Base-by-base conservation (phyloP, 2,888 invertebrate genomes). In the Drosophila ochracea region DNA sequence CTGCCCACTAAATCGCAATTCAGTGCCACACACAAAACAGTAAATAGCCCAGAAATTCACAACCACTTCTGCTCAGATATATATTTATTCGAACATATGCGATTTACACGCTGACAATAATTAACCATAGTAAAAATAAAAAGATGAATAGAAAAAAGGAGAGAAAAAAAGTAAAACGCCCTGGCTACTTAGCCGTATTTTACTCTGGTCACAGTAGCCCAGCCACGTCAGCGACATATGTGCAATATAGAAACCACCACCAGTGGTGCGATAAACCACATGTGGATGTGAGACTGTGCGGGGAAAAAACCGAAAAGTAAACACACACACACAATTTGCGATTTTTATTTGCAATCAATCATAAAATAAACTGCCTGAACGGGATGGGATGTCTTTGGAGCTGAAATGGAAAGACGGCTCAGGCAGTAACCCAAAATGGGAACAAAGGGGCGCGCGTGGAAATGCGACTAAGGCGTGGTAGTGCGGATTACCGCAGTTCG, bases 381-480 rank as follows among this genome's bases (percentile, higher is more conserved):
- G 59, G 43, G 9, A 47, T 47, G 58, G 54, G 28, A 37, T 65
- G 60, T 59, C 54, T 64, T 63, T 78, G 73, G 63, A 69, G 68
- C 68, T 58, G 58, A 58, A 43, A 41, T 30, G 21, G 54, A 13
- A 37, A 37, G 33, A 30, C 25, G 33, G 9, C 16, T 9, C 21
- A 43, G 21, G 21, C 43, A 30, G 37, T 28, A 50, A 43, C 25
- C 39, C 25, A 13, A 52, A 39, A 67, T 67, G 66, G 68, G 49
- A 68, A 76, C 84, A 84, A 82, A 87, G 80, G 81, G 89, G 86
- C 79, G 86, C 79, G 86, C 76, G 77, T 80, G 80, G 73, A 88
- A 91, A 90, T 90, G 89, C 89, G 83, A 54, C 90, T 90, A 90
- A 91, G 91, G 91, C 91, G 91, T 91, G 88, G 83, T 84, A 78